Evolutionary conservation across 2,888 invertebrate species (phyloP).

Genomic region (Brenthis hecate): DNA sequence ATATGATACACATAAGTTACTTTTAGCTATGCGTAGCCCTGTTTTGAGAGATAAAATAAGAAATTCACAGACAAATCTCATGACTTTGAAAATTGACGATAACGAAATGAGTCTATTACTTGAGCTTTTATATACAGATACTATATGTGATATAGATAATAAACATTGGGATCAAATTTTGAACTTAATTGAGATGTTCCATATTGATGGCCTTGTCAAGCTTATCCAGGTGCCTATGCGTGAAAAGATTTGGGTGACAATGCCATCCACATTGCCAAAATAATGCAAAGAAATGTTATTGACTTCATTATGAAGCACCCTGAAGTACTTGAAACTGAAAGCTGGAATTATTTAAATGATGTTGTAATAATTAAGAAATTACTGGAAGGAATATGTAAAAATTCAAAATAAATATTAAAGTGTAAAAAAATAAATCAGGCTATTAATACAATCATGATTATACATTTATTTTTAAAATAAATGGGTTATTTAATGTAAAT

Average conservation of each 20-base stretch:
- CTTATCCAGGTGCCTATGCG: conserved; percentile 54
- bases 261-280: conserved; percentile 65
- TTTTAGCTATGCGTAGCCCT: conserved; percentile 63
- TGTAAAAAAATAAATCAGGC: background rate
- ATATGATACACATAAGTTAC: conserved; percentile 60
- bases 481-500: too few relatives aligned
- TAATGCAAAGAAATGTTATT: conserved; percentile 55
- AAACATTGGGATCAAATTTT: conserved; percentile 56
- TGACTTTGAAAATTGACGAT: conserved; percentile 56
- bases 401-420: background rate
- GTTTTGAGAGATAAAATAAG: conserved; percentile 55
- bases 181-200: conserved; percentile 57
- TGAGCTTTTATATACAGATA: conserved; percentile 65
- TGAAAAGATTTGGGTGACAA: conserved; percentile 59
- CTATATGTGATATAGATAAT: conserved; percentile 54
- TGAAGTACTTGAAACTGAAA: conserved; percentile 56
- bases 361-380: conserved; percentile 61
- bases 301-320: conserved; percentile 61
- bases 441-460: too few relatives aligned
- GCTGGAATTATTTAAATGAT: conserved; percentile 64
- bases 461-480: too few relatives aligned
- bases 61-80: conserved; percentile 42
- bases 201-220: conserved; percentile 53
- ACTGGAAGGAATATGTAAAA: conserved; percentile 43
- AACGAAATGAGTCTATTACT: conserved; percentile 61